Conservation (phyloP, 2,113 vertebrate genomes). For the Chunga burmeisteri region DNA sequence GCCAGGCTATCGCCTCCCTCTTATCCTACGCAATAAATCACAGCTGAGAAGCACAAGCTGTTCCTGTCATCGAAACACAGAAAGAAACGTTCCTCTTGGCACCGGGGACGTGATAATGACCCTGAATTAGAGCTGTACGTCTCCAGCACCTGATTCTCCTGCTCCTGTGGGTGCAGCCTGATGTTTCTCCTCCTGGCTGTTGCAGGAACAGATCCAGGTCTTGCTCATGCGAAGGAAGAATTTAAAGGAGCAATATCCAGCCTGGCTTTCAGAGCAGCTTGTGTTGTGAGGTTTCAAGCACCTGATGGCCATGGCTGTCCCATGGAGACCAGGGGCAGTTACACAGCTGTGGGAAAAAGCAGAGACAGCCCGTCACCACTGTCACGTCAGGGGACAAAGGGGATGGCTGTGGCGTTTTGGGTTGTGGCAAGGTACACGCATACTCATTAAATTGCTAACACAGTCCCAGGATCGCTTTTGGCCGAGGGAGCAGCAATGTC, state of each 20-base stretch:
- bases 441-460: rapidly evolving
- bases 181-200: not conserved
- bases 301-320: not conserved
- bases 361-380: not conserved
- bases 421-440: not conserved
- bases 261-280: not conserved
- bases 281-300: not conserved
- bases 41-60: conserved; percentile 45
- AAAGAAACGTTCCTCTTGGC: conserved; percentile 9
- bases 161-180: not conserved
- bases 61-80: not conserved
- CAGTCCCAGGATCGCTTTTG: not conserved
- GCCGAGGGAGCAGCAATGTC: not conserved
- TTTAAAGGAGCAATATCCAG: not conserved
- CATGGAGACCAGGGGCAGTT: not conserved
- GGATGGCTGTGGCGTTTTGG: not conserved
- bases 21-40: conserved; percentile 21
- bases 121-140: conserved; percentile 9
- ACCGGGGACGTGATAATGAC: not conserved
- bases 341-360: not conserved
- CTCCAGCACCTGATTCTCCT: conserved; percentile 12
- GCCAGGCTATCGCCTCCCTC: not conserved
- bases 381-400: not conserved
- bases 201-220: not conserved
- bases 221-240: not conserved